Evolutionary conservation across 2,888 invertebrate species (phyloP), one percentile per base, ranked within the genome.

Genomic region (Amphimallon solstitiale): DNA sequence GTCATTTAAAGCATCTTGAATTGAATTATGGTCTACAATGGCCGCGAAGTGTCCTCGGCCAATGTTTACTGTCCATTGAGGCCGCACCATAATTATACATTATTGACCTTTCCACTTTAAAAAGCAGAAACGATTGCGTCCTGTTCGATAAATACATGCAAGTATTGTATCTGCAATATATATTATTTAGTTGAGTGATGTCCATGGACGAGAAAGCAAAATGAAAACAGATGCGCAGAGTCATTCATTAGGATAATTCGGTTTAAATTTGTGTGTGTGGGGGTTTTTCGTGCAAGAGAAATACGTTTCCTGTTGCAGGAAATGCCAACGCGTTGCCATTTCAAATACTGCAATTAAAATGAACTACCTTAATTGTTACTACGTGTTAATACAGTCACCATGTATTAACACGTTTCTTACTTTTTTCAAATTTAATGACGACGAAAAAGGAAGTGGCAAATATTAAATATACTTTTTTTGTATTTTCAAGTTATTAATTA

Each of bases 51-150:
- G 70, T 67, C 68, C 70, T 72, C 72, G 71, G 52, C 29, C 72
- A 71, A 70, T 73, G 72, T 74, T 73, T 74, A 75, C 70, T 68
- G 70, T 59, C 69, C 37, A 68, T 72, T 71, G 71, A 68, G 60
- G 63, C 69, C 71, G 73, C 74, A 76, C 72, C 71, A 69, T 68
- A 75, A 74, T 76, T 74, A 73, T 71, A 69, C 67, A 75, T 72
- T 71, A 74, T 73, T 75, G 73, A 73, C 74, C 75, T 75, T 73
- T 74, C 73, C 69, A 71, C 72, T 74, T 73, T 14, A 43, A n/a
- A 54, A 63, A 70, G 63, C 51, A 12, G 17, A 46, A 46, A 46
- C 46, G 46, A 21, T 21, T 46, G 9, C 21, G 46, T 46, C 46
- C 46, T 46, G 46, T 46, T 46, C 21, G 14, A 21, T 21, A 21